Conservation (phyloP, 2,113 vertebrate species). For the Salvelinus namaycush region DNA sequence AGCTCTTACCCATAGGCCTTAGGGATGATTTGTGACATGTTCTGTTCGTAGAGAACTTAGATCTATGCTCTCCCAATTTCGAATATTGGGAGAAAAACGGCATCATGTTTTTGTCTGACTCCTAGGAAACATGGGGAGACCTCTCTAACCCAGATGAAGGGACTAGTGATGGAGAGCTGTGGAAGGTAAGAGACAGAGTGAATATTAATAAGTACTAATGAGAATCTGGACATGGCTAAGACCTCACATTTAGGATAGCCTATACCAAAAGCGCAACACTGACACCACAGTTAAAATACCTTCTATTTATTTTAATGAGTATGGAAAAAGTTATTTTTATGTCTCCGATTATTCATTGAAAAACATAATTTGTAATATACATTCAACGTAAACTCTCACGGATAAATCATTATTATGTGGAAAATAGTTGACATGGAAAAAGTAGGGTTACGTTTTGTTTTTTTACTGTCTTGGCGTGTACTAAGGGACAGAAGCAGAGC, state of each 20-base stretch:
- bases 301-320: not conserved
- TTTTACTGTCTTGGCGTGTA: not conserved
- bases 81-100: not conserved
- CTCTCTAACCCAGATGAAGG: conserved; percentile 77
- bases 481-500: not conserved
- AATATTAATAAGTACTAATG: not conserved
- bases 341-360: not conserved
- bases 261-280: too few relatives aligned
- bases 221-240: not conserved
- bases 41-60: not conserved
- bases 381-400: not conserved
- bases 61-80: not conserved
- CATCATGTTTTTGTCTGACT: conserved; percentile 1
- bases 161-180: conserved; percentile 74
- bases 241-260: not conserved
- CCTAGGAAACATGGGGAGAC: conserved; percentile 84
- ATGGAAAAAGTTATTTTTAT: not conserved
- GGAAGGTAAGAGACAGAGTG: conserved; percentile 76
- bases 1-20: conserved; percentile 18
- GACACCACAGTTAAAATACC: too few relatives aligned
- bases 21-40: not conserved
- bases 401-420: not conserved
- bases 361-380: not conserved
- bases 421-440: not conserved
- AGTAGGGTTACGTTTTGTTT: not conserved